Evolutionary conservation across 2,888 invertebrate genomes (phyloP).

Genomic region (Sympetrum striolatum): DNA sequence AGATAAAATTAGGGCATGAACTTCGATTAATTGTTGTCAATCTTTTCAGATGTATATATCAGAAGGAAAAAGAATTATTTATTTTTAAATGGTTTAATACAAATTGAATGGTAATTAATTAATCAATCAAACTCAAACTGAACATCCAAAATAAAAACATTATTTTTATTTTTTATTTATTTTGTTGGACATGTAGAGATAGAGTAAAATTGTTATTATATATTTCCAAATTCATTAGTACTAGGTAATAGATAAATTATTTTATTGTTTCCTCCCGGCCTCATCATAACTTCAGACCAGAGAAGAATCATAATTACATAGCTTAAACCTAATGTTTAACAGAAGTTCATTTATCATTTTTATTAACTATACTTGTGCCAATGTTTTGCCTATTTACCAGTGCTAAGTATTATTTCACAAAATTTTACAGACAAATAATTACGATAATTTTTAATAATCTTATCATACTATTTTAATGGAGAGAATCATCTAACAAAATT

Average conservation of each 20-base stretch:
- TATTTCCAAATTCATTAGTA: background rate
- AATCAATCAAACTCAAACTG: background rate
- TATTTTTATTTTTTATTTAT: background rate
- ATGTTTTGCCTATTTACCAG: background rate
- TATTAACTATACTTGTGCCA: background rate
- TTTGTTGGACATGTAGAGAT: background rate
- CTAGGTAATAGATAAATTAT: background rate
- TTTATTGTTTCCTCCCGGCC: constrained; percentile 10
- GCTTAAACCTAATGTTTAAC: background rate
- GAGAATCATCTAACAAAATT: background rate
- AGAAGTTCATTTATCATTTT: background rate
- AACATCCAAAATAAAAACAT: background rate
- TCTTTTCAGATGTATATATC: no score
- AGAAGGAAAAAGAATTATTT: no score
- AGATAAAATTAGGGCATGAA: no score
- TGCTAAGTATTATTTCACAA: background rate
- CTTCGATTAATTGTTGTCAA: no score
- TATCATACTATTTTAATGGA: background rate
- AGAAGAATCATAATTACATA: background rate
- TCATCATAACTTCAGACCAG: background rate
- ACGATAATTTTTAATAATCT: background rate
- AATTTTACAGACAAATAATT: background rate
- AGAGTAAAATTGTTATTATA: background rate
- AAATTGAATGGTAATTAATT: no score
- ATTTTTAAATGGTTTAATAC: no score